These are phyloP conservation scores for Ylistrum balloti DNA, from an alignment of 1,140 invertebrate genomes.

Conservation along the genomic window DNA sequence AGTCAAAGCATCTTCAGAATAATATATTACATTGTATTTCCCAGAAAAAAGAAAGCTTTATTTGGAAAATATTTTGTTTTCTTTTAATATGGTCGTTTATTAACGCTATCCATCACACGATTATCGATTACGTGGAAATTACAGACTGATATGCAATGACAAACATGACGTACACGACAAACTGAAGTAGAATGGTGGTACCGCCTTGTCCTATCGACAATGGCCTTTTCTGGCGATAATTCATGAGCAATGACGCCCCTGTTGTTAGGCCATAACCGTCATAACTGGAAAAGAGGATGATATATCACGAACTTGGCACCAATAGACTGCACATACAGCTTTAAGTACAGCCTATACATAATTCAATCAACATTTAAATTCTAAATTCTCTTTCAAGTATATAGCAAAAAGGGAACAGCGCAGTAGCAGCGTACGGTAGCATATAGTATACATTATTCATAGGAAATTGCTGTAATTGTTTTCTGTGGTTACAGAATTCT, in stretches of 20 bases:
- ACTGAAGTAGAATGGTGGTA: background rate
- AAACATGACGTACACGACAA: background rate
- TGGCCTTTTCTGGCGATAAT: background rate
- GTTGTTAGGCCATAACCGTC: background rate
- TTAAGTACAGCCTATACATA: background rate
- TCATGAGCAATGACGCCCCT: background rate
- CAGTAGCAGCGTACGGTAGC: background rate
- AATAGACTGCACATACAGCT: background rate
- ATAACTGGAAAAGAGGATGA: background rate
- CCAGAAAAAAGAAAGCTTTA: background rate
- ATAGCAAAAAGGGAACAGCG: background rate
- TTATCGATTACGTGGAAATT: background rate
- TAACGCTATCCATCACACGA: background rate
- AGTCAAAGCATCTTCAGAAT: background rate
- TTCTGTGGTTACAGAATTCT: background rate
- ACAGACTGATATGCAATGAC: background rate
- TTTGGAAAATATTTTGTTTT: background rate
- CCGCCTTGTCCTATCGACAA: background rate
- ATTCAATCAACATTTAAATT: slow-evolving; percentile 36
- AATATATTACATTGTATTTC: background rate
- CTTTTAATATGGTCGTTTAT: background rate
- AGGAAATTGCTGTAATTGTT: background rate
- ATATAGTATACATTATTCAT: background rate
- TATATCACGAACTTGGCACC: background rate
- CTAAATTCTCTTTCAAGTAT: slow-evolving; percentile 6